Conservation (phyloP, 2,888 invertebrate genomes). For the Vannuccia rotundouncinata region DNA sequence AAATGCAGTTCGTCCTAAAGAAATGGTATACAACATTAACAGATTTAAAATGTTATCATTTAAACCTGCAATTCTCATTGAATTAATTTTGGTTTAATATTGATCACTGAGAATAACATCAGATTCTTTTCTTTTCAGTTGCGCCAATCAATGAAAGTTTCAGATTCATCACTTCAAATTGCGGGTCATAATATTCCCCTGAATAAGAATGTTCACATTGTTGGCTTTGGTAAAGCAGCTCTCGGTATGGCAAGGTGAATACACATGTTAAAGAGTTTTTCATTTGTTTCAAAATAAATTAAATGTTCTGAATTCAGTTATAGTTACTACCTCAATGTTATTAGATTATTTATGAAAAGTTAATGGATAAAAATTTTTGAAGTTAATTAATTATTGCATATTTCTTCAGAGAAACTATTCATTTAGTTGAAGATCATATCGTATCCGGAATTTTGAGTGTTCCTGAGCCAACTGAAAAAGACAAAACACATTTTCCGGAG, state of each 20-base stretch:
- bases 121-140: not conserved
- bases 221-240: slow-evolving; percentile 35
- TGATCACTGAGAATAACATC: no score
- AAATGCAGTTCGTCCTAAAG: not conserved
- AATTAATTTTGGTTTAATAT: no score
- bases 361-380: not conserved
- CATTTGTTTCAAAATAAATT: not conserved
- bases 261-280: not conserved
- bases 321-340: no score
- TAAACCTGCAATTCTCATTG: no score
- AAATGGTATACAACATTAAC: no score
- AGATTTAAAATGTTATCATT: no score
- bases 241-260: slow-evolving; percentile 15
- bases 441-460: not conserved
- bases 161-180: not conserved
- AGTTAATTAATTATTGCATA: no score
- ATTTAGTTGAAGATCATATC: not conserved
- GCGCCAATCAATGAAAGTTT: not conserved
- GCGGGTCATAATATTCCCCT: not conserved
- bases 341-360: not conserved
- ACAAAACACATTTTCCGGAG: not conserved
- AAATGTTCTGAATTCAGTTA: not conserved
- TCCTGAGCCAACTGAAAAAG: not conserved
- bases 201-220: slow-evolving; percentile 29
- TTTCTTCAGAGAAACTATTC: not conserved